These are phyloP conservation scores for Hypena proboscidalis DNA, from an alignment of 2,888 invertebrate genomes.

Conservation along the genomic window DNA sequence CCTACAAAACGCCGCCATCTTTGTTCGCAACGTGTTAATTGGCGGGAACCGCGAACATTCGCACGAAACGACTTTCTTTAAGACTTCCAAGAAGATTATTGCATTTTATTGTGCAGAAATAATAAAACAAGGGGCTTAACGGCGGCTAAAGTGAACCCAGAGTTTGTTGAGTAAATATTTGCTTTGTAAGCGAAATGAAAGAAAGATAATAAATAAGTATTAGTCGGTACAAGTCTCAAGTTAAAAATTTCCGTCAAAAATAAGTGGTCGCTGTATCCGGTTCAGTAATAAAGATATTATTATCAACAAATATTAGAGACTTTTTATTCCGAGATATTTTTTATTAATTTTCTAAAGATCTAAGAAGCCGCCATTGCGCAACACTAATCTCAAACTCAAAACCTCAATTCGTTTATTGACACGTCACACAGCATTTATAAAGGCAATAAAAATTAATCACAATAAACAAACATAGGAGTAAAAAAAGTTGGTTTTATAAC, in stretches of 20 bases:
- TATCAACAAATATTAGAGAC: constrained; percentile 14
- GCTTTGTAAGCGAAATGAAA: constrained; percentile 12
- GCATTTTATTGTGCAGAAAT: constrained; percentile 50
- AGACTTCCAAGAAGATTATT: constrained; percentile 56
- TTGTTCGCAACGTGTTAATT: constrained; percentile 79
- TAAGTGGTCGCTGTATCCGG: not conserved
- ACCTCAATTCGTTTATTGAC: constrained; percentile 53
- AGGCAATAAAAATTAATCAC: constrained; percentile 73
- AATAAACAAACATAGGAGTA: constrained; percentile 79
- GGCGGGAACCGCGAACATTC: constrained; percentile 64
- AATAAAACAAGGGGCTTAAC: constrained; percentile 47
- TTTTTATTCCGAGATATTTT: constrained; percentile 7
- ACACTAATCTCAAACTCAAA: constrained; percentile 39
- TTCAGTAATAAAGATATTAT: constrained; percentile 8
- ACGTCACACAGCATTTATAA: constrained; percentile 60
- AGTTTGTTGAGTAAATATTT: constrained; percentile 27
- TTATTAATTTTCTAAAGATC: constrained; percentile 11
- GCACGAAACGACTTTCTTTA: constrained; percentile 56
- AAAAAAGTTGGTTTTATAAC: constrained; percentile 65
- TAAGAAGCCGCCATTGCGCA: constrained; percentile 31
- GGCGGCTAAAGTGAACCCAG: constrained; percentile 37
- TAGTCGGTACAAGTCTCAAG: not conserved
- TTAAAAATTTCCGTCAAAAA: not conserved
- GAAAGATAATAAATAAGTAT: constrained; percentile 6
- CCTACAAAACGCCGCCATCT: constrained; percentile 65